Conservation (phyloP, 2,888 invertebrate species). For the Mermis nigrescens region DNA sequence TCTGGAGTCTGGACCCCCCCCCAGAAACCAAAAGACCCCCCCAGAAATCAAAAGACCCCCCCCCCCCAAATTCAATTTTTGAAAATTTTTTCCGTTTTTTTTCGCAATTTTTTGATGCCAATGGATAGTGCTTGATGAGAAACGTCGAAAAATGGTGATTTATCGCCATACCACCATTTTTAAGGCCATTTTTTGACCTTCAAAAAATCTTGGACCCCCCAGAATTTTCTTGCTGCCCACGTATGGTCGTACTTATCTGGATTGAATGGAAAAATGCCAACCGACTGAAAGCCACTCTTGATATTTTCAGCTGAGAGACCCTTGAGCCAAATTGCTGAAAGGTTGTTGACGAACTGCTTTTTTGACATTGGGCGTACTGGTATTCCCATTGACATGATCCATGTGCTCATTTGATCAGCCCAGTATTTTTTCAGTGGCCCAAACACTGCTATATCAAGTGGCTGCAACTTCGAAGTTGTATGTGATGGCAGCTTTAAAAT, state of each 20-base stretch:
- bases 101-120: too few relatives aligned
- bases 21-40: too few relatives aligned
- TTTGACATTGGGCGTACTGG: not conserved
- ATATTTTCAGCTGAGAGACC: not conserved
- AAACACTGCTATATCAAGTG: not conserved
- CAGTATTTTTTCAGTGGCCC: not conserved
- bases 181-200: too few relatives aligned
- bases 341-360: not conserved
- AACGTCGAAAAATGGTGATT: too few relatives aligned
- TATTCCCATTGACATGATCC: not conserved
- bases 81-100: too few relatives aligned
- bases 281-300: not conserved
- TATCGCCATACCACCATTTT: too few relatives aligned
- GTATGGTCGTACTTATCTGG: not conserved
- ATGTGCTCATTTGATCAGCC: not conserved
- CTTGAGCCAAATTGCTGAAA: not conserved
- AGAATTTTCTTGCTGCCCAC: too few relatives aligned
- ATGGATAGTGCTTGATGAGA: too few relatives aligned
- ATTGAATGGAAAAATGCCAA: not conserved
- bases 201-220: too few relatives aligned
- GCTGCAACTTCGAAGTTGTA: not conserved
- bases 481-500: not conserved
- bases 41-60: too few relatives aligned
- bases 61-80: too few relatives aligned
- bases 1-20: too few relatives aligned